A percentile compares a stretch with the other conserved stretches of the same genome.
Conservation (phyloP, 1,140 invertebrate genomes). For the Euschistus heros region DNA sequence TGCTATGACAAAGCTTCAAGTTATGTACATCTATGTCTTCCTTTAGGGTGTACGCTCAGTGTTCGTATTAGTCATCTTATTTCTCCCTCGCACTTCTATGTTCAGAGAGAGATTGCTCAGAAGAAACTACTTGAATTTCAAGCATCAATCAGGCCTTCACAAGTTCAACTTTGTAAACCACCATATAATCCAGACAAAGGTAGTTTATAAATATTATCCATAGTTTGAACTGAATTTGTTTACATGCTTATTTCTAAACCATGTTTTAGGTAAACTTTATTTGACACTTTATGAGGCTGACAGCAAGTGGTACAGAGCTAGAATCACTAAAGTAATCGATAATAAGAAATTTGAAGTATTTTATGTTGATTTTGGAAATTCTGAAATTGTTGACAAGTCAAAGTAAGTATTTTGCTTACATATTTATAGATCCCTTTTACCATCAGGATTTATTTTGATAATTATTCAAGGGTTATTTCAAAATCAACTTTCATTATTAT, state of each 20-base stretch:
- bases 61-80: constrained; percentile 32
- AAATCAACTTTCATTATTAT: neutral
- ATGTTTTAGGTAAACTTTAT: constrained; percentile 20
- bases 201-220: too few species aligned
- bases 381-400: constrained; percentile 32
- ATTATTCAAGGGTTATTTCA: too few species aligned
- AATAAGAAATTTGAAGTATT: constrained; percentile 32
- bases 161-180: neutral
- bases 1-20: too few species aligned
- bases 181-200: neutral
- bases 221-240: too few species aligned
- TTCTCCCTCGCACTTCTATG: constrained; percentile 34
- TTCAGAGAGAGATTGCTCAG: constrained; percentile 33
- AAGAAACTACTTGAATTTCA: constrained; percentile 17
- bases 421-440: neutral
- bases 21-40: neutral
- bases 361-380: constrained; percentile 44
- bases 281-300: constrained; percentile 27
- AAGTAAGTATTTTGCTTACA: constrained; percentile 23
- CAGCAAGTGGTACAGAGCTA: constrained; percentile 43
- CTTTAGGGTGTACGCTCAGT: constrained; percentile 3
- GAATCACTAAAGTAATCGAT: constrained; percentile 37
- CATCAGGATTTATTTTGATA: neutral
- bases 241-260: neutral
- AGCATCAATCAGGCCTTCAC: neutral